Conservation (phyloP, 2,888 invertebrate species). For the Homarus gammarus region DNA sequence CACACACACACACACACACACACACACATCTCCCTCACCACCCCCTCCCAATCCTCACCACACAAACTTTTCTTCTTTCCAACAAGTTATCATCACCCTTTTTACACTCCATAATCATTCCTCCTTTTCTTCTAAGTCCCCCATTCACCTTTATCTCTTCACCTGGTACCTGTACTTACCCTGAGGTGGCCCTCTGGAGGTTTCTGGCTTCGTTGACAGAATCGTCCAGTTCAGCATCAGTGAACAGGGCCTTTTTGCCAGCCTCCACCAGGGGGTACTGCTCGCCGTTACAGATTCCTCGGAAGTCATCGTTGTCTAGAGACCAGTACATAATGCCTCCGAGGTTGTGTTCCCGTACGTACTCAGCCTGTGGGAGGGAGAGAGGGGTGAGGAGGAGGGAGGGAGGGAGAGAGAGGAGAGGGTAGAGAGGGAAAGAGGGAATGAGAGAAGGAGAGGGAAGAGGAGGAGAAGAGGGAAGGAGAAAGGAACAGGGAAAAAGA, state of each 20-base stretch:
- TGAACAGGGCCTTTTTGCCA: slow-evolving; percentile 88
- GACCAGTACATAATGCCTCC: slow-evolving; percentile 97
- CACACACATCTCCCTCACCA: no score
- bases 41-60: no score
- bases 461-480: no score
- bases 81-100: no score
- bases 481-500: neutral
- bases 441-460: neutral
- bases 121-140: no score
- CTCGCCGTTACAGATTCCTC: slow-evolving; percentile 91
- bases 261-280: slow-evolving; percentile 95
- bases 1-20: no score
- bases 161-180: slow-evolving; percentile 23
- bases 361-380: slow-evolving; percentile 82
- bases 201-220: slow-evolving; percentile 52
- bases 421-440: neutral
- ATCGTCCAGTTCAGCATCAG: slow-evolving; percentile 28
- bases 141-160: no score
- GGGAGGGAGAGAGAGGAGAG: no score
- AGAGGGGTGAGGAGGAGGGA: neutral
- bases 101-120: no score
- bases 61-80: no score
- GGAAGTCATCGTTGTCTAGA: slow-evolving; percentile 95
- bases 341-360: slow-evolving; percentile 89
- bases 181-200: slow-evolving; percentile 9